Conservation (phyloP, 2,888 invertebrate species). For the Perithous albicinctus region DNA sequence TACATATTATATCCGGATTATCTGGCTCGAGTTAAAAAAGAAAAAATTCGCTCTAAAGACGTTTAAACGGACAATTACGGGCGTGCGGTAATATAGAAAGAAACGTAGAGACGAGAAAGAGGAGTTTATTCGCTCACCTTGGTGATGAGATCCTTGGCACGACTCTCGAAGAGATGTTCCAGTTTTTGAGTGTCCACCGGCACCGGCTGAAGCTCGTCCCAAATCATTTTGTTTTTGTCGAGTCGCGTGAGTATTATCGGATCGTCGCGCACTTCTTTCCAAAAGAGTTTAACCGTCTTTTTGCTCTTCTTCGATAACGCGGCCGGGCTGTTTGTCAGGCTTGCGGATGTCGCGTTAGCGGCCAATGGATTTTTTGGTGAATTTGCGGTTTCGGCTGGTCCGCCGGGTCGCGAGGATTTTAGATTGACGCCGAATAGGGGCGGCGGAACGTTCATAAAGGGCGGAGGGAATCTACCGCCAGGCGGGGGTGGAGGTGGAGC, state of each 20-base stretch:
- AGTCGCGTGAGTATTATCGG: conserved; percentile 87
- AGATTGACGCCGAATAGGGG: conserved; percentile 82
- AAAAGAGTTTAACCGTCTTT: conserved; percentile 98
- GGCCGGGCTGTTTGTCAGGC: conserved; percentile 73
- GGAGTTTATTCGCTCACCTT: conserved; percentile 94
- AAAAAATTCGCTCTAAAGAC: conserved; percentile 15
- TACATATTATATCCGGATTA: conserved; percentile 17
- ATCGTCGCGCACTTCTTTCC: conserved; percentile 97
- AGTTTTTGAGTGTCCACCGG: conserved; percentile 96
- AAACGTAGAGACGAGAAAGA: background rate
- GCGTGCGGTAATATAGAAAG: conserved; percentile 16
- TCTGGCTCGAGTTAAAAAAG: conserved; percentile 37
- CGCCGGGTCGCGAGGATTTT: conserved; percentile 72
- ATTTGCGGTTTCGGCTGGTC: conserved; percentile 57
- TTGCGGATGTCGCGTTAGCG: conserved; percentile 75
- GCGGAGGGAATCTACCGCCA: conserved; percentile 78
- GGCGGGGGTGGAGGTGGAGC: conserved; percentile 85
- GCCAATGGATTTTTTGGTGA: conserved; percentile 80
- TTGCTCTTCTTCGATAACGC: conserved; percentile 92
- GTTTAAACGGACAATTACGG: conserved; percentile 35
- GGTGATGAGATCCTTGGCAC: conserved; percentile 96
- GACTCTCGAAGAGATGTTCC: conserved; percentile 98
- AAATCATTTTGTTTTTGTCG: conserved; percentile 89
- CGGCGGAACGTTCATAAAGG: conserved; percentile 84
- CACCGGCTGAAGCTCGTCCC: conserved; percentile 95